These are phyloP conservation scores for Okamejei kenojei DNA, from an alignment of 2,797 vertebrate species.

Conservation along the genomic window DNA sequence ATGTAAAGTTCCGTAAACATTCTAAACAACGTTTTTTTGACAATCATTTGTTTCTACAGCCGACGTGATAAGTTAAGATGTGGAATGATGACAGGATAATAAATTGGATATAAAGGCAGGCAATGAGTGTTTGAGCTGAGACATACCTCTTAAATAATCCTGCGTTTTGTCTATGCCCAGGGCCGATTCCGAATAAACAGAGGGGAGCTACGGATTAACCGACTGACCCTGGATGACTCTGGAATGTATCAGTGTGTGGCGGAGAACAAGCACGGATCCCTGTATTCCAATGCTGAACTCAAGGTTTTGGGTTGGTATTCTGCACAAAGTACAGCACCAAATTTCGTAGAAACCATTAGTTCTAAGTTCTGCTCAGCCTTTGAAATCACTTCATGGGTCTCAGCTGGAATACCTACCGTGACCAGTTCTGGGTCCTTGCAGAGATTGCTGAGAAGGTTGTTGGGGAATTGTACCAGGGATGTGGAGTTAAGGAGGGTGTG, in stretches of 20 bases:
- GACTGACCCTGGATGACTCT: slow-evolving; percentile 72
- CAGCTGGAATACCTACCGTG: not conserved
- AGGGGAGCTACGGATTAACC: slow-evolving; percentile 69
- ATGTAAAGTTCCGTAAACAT: not conserved
- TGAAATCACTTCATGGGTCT: not conserved
- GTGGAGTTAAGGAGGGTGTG: not conserved
- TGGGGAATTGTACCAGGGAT: not conserved
- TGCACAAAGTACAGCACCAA: not conserved
- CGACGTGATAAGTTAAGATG: too few species aligned
- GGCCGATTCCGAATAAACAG: slow-evolving; percentile 42
- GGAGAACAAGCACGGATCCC: slow-evolving; percentile 74
- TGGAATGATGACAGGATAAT: too few species aligned
- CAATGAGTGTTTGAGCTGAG: too few species aligned
- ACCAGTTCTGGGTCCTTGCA: too few species aligned
- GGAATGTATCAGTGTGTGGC: slow-evolving; percentile 96
- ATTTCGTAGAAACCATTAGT: not conserved
- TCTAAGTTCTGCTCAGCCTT: not conserved
- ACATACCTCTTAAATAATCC: too few species aligned
- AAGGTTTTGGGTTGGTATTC: slow-evolving; percentile 78
- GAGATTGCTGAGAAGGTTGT: not conserved
- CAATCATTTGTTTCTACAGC: not conserved
- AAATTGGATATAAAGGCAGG: too few species aligned
- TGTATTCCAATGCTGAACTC: slow-evolving; percentile 86
- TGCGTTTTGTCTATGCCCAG: not conserved
- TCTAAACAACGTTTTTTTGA: not conserved